Evolutionary conservation across 2,888 invertebrate species (phyloP), one percentile per base, ranked within the genome.

Genomic region (Asteroscopus sphinx): DNA sequence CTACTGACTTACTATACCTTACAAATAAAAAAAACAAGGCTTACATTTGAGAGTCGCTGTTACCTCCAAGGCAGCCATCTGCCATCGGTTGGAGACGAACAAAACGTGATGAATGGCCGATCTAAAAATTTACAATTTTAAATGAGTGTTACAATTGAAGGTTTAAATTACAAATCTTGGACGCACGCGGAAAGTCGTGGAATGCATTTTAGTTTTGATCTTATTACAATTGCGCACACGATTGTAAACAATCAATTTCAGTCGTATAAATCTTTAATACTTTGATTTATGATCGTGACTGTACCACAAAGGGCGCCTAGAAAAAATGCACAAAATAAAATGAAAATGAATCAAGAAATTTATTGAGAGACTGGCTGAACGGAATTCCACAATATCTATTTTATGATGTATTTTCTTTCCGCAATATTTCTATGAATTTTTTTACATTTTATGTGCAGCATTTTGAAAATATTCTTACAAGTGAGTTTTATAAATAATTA

Each of bases 81-180:
- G 65, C 68, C 76, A 63, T 64, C 65, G 56, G 58, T 57, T 64
- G 59, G 55, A 60, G 73, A 73, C 60, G 47, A 67, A 41, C 66
- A 70, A 73, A 71, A 52, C 76, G 80, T 83, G 85, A 87, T 85
- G 77, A 88, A 89, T 86, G 79, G 74, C 61, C 74, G 76, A 82
- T 83, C 75, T 77, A 77, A 77, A 75, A 21, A 79, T 80, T 89
- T 89, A 85, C 72, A 89, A 89, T 90, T 90, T 88, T 74, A 89
- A 87, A 89, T 84, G 79, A 80, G 81, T 74, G 72, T 73, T 74
- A 79, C 85, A 81, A 86, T 88, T 85, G 83, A 63, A 72, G 75
- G 82, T 84, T 87, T 88, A 85, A 87, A 87, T 86, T 83, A 88
- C 86, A 85, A 83, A 86, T 83, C 68, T 70, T 70, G 62, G 65